Percentiles rank a stretch among this genome's conserved stretches.
Conservation (phyloP, 2,797 vertebrate genomes). For the Typhlichthys subterraneus region DNA sequence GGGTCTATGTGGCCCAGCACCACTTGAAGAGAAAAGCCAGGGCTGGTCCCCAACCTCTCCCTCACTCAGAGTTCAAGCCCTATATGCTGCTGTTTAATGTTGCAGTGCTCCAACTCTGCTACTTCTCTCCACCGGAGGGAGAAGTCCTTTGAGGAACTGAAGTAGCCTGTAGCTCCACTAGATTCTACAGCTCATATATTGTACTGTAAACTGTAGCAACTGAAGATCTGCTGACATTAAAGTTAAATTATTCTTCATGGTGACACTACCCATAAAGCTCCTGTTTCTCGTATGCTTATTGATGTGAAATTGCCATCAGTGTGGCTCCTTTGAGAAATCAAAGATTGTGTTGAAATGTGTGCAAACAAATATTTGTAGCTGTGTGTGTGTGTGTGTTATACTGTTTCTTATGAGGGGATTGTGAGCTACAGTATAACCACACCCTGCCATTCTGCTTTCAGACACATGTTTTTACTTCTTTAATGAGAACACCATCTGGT, state of each 20-base stretch:
- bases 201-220: neutral
- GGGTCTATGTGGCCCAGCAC: constrained; percentile 38
- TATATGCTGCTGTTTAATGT: constrained; percentile 6
- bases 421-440: constrained; percentile 16
- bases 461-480: constrained; percentile 54
- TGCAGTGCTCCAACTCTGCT: neutral
- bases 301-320: constrained; percentile 17
- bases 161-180: constrained; percentile 24
- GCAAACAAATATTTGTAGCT: neutral
- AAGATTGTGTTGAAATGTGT: neutral
- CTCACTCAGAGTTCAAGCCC: neutral
- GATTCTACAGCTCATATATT: neutral
- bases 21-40: too few relatives aligned
- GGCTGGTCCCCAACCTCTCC: neutral
- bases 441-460: constrained; percentile 33
- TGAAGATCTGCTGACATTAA: too few relatives aligned
- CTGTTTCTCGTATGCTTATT: constrained; percentile 4
- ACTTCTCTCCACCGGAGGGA: constrained; percentile 28
- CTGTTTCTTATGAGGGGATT: constrained; percentile 3
- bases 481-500: constrained; percentile 66
- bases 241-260: too few relatives aligned
- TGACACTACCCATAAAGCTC: too few relatives aligned
- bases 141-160: constrained; percentile 31
- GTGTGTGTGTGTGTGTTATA: neutral
- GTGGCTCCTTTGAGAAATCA: constrained; percentile 19